These are phyloP conservation scores for Diplazon laetatorius DNA, from an alignment of 2,888 invertebrate genomes.

Conservation along the genomic window DNA sequence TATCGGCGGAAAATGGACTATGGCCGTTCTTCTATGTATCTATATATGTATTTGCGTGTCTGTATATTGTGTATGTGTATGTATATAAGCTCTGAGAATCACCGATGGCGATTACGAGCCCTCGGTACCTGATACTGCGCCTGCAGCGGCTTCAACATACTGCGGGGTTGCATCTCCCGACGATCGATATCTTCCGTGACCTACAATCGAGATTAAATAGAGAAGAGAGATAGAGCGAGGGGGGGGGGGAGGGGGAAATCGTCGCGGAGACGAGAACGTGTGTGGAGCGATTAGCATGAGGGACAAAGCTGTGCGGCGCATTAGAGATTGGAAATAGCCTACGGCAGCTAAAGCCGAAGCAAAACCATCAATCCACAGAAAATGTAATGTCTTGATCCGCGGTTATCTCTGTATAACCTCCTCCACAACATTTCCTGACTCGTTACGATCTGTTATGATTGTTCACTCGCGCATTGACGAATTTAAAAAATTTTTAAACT, in stretches of 20 bases:
- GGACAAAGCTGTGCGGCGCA: conserved; percentile 32
- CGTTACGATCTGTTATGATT: too few species aligned
- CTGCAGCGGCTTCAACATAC: conserved; percentile 41
- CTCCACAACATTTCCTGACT: too few species aligned
- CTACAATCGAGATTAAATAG: conserved; percentile 65
- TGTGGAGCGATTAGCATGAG: conserved; percentile 42
- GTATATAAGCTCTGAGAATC: conserved; percentile 34
- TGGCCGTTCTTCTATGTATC: conserved; percentile 19
- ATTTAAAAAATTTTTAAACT: too few species aligned
- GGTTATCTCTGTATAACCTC: too few species aligned
- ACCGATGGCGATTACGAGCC: conserved; percentile 52
- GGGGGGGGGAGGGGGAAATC: conserved; percentile 39
- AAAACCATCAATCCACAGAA: too few species aligned
- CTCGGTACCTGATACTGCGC: conserved; percentile 26
- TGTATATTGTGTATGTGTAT: too few species aligned
- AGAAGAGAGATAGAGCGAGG: conserved; percentile 34
- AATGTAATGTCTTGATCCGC: too few species aligned
- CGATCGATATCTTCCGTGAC: conserved; percentile 69
- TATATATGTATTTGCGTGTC: neutral
- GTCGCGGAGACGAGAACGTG: conserved; percentile 34
- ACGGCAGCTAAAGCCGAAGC: conserved; percentile 29
- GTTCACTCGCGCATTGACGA: too few species aligned
- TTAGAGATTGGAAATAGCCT: conserved; percentile 46
- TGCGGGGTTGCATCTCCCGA: conserved; percentile 24
- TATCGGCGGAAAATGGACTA: conserved; percentile 60